These are phyloP conservation scores for Equus quagga DNA, from an alignment of 2,113 vertebrate species.

Conservation along the genomic window DNA sequence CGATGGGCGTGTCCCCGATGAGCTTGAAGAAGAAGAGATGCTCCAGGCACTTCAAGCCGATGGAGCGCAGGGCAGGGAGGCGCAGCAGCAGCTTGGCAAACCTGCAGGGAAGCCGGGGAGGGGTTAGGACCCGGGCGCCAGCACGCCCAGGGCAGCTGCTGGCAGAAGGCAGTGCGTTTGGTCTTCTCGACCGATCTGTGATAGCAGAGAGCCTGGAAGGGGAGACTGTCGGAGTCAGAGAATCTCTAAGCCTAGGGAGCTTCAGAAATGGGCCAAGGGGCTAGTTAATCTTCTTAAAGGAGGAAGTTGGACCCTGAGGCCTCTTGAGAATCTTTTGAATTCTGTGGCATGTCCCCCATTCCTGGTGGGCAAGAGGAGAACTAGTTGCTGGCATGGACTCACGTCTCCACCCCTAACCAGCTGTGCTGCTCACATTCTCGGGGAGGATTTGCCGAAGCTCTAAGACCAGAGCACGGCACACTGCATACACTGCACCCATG, in stretches of 20 bases:
- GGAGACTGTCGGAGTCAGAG: fast-evolving
- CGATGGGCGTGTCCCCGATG: constrained; percentile 97
- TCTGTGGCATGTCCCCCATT: not conserved
- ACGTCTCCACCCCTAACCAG: not conserved
- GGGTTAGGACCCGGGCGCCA: not conserved
- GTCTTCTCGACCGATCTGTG: no score
- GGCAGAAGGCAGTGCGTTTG: fast-evolving
- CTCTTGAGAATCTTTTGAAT: not conserved
- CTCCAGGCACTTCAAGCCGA: constrained; percentile 97
- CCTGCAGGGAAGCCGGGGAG: constrained; percentile 80
- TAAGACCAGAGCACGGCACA: not conserved
- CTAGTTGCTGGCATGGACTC: fast-evolving
- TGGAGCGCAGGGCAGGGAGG: constrained; percentile 95
- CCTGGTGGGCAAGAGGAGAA: not conserved
- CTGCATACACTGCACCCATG: not conserved
- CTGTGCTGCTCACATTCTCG: not conserved
- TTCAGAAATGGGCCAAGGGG: not conserved
- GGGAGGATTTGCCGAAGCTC: no score
- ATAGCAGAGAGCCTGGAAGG: fast-evolving
- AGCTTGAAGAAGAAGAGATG: constrained; percentile 99
- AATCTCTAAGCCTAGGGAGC: not conserved
- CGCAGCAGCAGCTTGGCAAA: constrained; percentile 97
- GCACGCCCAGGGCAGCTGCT: fast-evolving
- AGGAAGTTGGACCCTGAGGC: not conserved
- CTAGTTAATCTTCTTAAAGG: not conserved